These are phyloP conservation scores for Turritopsis rubra DNA, from an alignment of 30 jellyfish, hydroid and myxozoan genomes.

Conservation along the genomic window DNA sequence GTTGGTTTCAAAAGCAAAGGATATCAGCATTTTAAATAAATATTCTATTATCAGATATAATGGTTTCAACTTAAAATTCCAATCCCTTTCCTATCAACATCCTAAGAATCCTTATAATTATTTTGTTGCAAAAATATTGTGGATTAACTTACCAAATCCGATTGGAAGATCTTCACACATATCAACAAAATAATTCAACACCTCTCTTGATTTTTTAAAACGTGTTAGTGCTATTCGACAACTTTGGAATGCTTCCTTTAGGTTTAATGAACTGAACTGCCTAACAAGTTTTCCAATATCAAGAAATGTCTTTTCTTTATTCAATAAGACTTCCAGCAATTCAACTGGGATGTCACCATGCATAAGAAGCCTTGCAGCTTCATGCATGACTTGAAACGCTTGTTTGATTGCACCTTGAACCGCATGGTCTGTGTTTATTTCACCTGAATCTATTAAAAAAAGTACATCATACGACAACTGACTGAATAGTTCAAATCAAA, in stretches of 20 bases:
- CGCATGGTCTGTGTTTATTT: background rate
- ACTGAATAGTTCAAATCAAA: too few relatives aligned
- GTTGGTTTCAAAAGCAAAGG: too few relatives aligned
- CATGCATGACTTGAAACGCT: background rate
- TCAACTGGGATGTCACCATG: background rate
- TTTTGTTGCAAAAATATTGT: background rate
- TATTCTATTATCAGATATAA: too few relatives aligned
- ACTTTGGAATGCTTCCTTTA: background rate
- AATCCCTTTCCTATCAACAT: too few relatives aligned
- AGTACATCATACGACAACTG: too few relatives aligned
- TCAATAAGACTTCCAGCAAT: background rate
- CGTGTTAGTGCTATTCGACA: background rate
- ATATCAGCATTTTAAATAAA: too few relatives aligned
- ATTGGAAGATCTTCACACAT: background rate
- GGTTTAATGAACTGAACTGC: background rate
- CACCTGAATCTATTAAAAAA: background rate
- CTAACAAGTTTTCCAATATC: background rate
- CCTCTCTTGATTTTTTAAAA: background rate
- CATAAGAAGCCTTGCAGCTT: background rate
- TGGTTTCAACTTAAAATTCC: too few relatives aligned
- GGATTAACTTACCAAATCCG: background rate
- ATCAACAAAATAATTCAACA: background rate
- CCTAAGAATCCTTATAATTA: background rate
- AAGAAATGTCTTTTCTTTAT: background rate
- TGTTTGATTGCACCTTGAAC: background rate